Evolutionary conservation across 2,797 vertebrate genomes (phyloP).

Genomic region (Sebastes trivittatus): DNA sequence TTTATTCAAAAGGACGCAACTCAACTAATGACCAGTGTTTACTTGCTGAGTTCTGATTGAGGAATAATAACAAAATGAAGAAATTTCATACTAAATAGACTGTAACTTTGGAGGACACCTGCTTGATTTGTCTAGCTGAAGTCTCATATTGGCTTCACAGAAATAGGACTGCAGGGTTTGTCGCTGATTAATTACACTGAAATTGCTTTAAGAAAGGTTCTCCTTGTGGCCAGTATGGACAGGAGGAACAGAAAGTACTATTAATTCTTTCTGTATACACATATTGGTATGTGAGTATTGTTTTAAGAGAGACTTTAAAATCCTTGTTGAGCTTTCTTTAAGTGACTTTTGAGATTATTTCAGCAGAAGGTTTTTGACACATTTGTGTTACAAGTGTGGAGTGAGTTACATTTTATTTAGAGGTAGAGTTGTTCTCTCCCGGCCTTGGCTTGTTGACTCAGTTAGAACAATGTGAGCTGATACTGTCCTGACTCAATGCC

Average conservation of each 20-base stretch:
- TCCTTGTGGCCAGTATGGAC: not conserved
- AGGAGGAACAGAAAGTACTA: not conserved
- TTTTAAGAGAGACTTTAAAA: not conserved
- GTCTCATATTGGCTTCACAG: not conserved
- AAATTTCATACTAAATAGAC: not conserved
- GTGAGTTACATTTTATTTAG: constrained; percentile 5
- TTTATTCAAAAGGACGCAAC: not conserved
- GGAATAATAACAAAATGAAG: not conserved
- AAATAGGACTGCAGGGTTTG: not conserved
- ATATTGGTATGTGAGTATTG: not conserved
- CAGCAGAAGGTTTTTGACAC: not conserved
- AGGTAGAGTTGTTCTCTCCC: not conserved
- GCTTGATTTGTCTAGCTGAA: not conserved
- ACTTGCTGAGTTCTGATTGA: not conserved
- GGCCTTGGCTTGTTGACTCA: not conserved
- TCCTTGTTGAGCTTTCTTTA: not conserved
- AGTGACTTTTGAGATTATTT: not conserved
- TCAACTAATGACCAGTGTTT: not conserved
- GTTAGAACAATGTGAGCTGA: not conserved
- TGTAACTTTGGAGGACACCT: not conserved
- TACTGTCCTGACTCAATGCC: constrained; percentile 11
- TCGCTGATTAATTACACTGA: not conserved
- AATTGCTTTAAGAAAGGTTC: not conserved
- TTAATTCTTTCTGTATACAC: not conserved
- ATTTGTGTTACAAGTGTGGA: not conserved